phyloP scores from a whole-genome alignment of 53 echinoderm and acorn worm species.

The Crossaster papposus region DNA sequence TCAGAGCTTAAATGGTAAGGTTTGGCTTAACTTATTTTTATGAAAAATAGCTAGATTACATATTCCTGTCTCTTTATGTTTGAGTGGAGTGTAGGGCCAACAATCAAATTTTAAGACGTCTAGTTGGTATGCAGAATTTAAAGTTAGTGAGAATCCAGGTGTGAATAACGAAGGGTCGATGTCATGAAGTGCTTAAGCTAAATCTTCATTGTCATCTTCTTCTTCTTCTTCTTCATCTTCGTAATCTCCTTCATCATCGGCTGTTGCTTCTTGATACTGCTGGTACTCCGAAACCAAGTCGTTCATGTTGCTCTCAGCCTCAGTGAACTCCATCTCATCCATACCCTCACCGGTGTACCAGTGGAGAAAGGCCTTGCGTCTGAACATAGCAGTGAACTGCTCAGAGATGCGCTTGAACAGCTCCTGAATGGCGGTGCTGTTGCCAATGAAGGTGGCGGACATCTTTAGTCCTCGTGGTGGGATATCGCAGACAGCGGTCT shows the following conservation, averaged over 20 bases:
- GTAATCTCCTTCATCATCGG: slow-evolving; percentile 88
- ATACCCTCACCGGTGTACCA: slow-evolving; percentile 99
- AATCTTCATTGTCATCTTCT: slow-evolving; percentile 36
- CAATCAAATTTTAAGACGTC: too few relatives aligned
- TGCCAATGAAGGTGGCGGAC: slow-evolving; percentile 88
- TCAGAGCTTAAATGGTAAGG: too few relatives aligned
- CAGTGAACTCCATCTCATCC: slow-evolving; percentile 99
- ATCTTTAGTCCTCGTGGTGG: slow-evolving; percentile 86
- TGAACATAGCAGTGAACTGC: slow-evolving; percentile 99
- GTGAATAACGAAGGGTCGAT: not conserved
- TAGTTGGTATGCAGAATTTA: too few relatives aligned
- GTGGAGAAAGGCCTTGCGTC: slow-evolving; percentile 98
- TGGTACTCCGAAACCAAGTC: slow-evolving; percentile 99
- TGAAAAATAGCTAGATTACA: too few relatives aligned
- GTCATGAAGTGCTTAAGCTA: slow-evolving; percentile 14
- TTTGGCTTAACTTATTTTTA: too few relatives aligned
- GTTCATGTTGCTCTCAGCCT: slow-evolving; percentile 99
- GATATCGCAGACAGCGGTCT: slow-evolving; percentile 86
- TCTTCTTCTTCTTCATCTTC: slow-evolving; percentile 86
- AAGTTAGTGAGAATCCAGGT: too few relatives aligned
- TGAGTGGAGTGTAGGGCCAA: too few relatives aligned
- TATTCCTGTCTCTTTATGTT: too few relatives aligned
- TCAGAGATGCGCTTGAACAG: slow-evolving; percentile 89
- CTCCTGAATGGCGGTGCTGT: slow-evolving; percentile 93
- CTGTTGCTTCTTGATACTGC: slow-evolving; percentile 96